These are phyloP conservation scores for Eumacrocentrus americanus DNA, from an alignment of 2,888 invertebrate genomes.

Conservation along the genomic window DNA sequence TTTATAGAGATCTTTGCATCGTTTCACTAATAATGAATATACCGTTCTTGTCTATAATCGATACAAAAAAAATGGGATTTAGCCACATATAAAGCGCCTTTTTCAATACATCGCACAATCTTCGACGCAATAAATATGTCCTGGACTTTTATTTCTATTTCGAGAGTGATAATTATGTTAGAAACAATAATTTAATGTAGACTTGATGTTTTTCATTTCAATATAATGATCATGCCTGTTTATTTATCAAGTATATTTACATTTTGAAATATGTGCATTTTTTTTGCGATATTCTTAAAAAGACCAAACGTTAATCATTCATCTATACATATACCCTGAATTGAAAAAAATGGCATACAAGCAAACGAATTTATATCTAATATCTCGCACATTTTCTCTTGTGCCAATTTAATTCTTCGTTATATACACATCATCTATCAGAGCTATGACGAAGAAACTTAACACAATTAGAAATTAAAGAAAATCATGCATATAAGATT, in stretches of 20 bases:
- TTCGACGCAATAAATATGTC: slow-evolving; percentile 29
- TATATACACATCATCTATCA: too few relatives aligned
- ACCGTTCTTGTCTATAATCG: too few relatives aligned
- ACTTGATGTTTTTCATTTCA: too few relatives aligned
- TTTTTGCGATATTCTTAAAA: background rate
- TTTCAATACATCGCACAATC: slow-evolving; percentile 38
- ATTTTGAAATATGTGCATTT: background rate
- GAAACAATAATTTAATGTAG: too few relatives aligned
- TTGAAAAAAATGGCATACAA: background rate
- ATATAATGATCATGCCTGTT: too few relatives aligned
- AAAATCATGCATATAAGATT: background rate
- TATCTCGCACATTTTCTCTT: background rate
- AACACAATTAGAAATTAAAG: too few relatives aligned
- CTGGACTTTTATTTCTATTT: slow-evolving; percentile 1
- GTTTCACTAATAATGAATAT: too few relatives aligned
- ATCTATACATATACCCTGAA: background rate
- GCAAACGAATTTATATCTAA: background rate
- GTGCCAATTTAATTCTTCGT: slow-evolving; percentile 5
- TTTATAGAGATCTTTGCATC: too few relatives aligned
- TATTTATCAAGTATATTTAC: background rate
- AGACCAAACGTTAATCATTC: background rate
- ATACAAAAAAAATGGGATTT: slow-evolving; percentile 8
- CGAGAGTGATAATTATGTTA: background rate
- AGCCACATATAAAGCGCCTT: slow-evolving; percentile 30
- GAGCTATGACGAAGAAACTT: too few relatives aligned